A percentile compares a stretch with the other conserved stretches of the same genome.
Evolutionary conservation across 2,888 invertebrate genomes (phyloP).

Genomic region (Tinea trinotella): DNA sequence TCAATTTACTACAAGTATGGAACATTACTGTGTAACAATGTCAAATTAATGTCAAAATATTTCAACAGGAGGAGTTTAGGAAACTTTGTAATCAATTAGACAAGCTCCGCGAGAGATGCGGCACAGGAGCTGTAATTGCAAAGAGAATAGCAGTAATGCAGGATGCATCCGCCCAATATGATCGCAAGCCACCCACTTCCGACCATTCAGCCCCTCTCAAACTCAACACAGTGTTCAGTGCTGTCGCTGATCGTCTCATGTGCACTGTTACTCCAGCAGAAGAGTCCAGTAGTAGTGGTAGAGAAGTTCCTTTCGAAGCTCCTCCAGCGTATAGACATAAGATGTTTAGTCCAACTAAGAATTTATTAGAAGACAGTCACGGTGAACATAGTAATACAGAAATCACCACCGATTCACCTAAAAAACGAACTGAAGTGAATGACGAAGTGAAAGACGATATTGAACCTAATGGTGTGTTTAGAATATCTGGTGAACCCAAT

Average conservation of each 20-base stretch:
- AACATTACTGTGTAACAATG: not conserved
- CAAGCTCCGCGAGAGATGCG: conserved; percentile 82
- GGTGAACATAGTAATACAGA: conserved; percentile 59
- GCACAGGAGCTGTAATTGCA: conserved; percentile 80
- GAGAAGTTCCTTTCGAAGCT: conserved; percentile 59
- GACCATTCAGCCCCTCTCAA: conserved; percentile 61
- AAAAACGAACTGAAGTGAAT: conserved; percentile 39
- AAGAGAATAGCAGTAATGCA: conserved; percentile 87
- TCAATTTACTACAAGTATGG: no score
- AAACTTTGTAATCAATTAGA: conserved; percentile 86
- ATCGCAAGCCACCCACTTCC: conserved; percentile 62
- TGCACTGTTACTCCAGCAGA: conserved; percentile 65
- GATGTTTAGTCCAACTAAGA: conserved; percentile 65
- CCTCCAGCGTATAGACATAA: conserved; percentile 59
- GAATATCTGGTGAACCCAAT: conserved; percentile 60
- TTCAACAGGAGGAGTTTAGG: conserved; percentile 82
- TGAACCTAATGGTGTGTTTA: conserved; percentile 49
- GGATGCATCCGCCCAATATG: conserved; percentile 78
- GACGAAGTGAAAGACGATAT: conserved; percentile 46
- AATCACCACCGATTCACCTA: conserved; percentile 56
- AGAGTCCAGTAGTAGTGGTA: conserved; percentile 63
- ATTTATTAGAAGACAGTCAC: conserved; percentile 46
- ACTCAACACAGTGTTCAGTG: conserved; percentile 67
- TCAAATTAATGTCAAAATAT: not conserved
- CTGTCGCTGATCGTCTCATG: conserved; percentile 66